A percentile compares a stretch with the other conserved stretches of the same genome.
phyloP scores from a whole-genome alignment of 2,797 vertebrate species.

The Sebastes minor region DNA sequence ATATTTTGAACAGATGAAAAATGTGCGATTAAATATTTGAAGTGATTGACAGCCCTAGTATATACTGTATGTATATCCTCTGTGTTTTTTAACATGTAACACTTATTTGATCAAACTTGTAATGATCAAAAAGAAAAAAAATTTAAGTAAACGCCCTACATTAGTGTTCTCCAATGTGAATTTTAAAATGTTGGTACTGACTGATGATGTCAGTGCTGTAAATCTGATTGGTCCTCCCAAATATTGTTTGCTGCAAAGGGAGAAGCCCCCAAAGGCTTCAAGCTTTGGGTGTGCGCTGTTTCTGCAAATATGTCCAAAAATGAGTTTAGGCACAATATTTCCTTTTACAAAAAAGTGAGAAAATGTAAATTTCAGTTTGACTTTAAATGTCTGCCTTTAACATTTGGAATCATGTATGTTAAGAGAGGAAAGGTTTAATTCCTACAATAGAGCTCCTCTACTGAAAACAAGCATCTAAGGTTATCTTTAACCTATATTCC shows the following conservation, averaged over 20 bases:
- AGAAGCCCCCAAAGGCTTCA: neutral
- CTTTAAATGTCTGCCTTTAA: neutral
- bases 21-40: too few relatives aligned
- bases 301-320: neutral
- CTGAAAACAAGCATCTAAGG: slow-evolving; percentile 9
- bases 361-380: neutral
- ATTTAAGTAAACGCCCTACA: neutral
- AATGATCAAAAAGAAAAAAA: too few relatives aligned
- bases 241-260: neutral
- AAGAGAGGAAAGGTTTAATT: neutral
- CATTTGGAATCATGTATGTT: neutral
- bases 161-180: neutral
- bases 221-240: neutral
- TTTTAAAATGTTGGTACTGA: neutral
- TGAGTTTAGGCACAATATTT: neutral
- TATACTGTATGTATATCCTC: neutral
- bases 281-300: neutral
- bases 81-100: neutral
- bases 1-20: too few relatives aligned
- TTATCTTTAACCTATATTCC: slow-evolving; percentile 50
- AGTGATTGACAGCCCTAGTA: too few relatives aligned
- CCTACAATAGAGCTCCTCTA: neutral
- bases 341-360: neutral
- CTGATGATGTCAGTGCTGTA: neutral
- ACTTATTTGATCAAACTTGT: neutral